Conservation (phyloP, 2,888 invertebrate species). For the Noctua pronuba region DNA sequence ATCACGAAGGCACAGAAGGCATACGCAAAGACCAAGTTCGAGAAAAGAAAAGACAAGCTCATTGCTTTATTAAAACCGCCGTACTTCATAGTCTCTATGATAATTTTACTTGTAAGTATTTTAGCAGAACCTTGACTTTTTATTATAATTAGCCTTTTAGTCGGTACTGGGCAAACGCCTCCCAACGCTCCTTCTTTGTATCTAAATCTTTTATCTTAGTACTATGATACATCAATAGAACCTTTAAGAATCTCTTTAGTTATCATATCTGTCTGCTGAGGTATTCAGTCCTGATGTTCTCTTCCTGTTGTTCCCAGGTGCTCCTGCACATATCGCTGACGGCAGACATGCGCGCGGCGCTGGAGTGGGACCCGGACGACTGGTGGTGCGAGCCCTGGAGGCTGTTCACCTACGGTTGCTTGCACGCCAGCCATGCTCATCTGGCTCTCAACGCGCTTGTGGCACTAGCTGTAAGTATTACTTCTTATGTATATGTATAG, state of each 20-base stretch:
- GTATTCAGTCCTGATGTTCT: neutral
- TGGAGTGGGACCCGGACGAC: constrained; percentile 81
- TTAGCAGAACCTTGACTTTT: neutral
- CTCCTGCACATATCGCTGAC: constrained; percentile 75
- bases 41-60: constrained; percentile 81
- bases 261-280: neutral
- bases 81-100: constrained; percentile 84
- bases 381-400: constrained; percentile 94
- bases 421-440: constrained; percentile 95
- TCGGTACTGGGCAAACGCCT: neutral
- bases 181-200: neutral
- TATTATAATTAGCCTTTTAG: neutral
- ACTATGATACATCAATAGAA: neutral
- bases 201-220: neutral
- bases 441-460: constrained; percentile 92
- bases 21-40: constrained; percentile 77
- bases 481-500: neutral
- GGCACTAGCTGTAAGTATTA: constrained; percentile 80
- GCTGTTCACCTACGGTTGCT: constrained; percentile 94
- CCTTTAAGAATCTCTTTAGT: neutral
- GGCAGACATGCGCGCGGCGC: constrained; percentile 67
- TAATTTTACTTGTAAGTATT: constrained; percentile 83
- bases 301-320: constrained; percentile 70
- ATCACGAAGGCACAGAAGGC: constrained; percentile 62
- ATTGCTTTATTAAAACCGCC: constrained; percentile 81